Evolutionary conservation across 2,113 vertebrate genomes (phyloP), one percentile per base, ranked within the genome.

Genomic region (Gobiocypris rarus): DNA sequence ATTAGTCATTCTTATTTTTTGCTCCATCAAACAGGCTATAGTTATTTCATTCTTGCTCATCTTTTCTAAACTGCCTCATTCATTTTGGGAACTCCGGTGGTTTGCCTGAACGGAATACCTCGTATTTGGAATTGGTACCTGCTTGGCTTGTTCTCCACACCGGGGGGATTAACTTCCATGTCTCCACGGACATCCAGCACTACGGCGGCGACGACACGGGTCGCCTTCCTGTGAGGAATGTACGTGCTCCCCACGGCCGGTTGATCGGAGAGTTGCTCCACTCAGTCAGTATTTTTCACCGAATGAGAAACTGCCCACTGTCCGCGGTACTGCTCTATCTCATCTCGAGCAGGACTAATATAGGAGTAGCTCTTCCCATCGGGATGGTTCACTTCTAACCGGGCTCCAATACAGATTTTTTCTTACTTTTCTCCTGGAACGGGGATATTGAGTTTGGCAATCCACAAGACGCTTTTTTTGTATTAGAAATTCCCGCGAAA

Each of bases 141-240:
- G 84, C 56, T 58, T 71, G 79, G 81, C 78, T 87, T 89, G 86
- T 87, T 86, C 88, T 84, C 58, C 58, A 85, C 88, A 89, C 48
- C 79, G 65, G 78, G 75, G 83, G 94, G 92, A 93, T 94, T 93
- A 93, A 85, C 77, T 84, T 89, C 77, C 86, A 90, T 87, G 78
- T 84, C 81, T 61, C 82, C 76, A 38, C 87, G 89, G 90, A 89
- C 87, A 87, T 78, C 85, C 41, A 54, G 84, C 75, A 80, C 84
- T 84, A 61, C 65, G 80, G 82, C 78, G 71, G 82, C 85, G 88
- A 43, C 65, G 85, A 81, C 85, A 73, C 82, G 54, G 83, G 84
- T 86, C 88, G 67, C 81, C 71, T 77, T 83, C 58, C 70, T 89
- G 24, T 87, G 88, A 87, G 92, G 93, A 90, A 94, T 94, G 92